Evolutionary conservation across 2,113 vertebrate genomes (phyloP), one percentile per base, ranked within the genome.

Genomic region (Scytalopus superciliaris): DNA sequence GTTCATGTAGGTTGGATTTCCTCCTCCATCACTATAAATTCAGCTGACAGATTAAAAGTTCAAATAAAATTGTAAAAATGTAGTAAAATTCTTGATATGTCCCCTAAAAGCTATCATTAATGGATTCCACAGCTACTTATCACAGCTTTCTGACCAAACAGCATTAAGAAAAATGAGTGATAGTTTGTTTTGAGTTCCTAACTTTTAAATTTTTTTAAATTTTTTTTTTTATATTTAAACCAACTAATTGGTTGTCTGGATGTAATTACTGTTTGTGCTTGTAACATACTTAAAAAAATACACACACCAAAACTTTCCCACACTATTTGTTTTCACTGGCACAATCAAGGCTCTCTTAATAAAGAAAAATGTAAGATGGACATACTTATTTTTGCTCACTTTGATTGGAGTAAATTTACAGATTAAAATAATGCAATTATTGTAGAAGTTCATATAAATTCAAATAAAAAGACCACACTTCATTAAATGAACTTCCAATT

Each of bases 251-350:
- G 25, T 89, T 95, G 68, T 86, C 87, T 96, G 83, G 83, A 86
- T 96, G 42, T 78, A 94, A 96, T 95, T 92, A 89, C 76, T 96
- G 69, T 84, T 93, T 94, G 53, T 94, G 68, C 68, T 93, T 92
- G 39, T 90, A 94, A 68, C 2, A 3, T 62, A 78, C 90, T 93
- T 94, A 84, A 94, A 90, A 94, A 97, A 93, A 93, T 64, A 93
- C 42, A 81, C 92, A 92, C 45, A 42, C 42, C 30, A 78, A 77
- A 95, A 86, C 77, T 93, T 94, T 94, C 95, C 94, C 94, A 97
- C 87, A 42, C 79, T 94, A 22, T 84, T 96, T 96, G 91, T 95
- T 97, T 97, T 94, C 31, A 25, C 90, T 97, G 96, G 95, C 94
- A 84, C 57, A 62, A 86, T 66, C 55, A 88, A 78, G 31, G 49